Conservation (phyloP, 2,113 vertebrate genomes). For the Nyctibius bracteatus region DNA sequence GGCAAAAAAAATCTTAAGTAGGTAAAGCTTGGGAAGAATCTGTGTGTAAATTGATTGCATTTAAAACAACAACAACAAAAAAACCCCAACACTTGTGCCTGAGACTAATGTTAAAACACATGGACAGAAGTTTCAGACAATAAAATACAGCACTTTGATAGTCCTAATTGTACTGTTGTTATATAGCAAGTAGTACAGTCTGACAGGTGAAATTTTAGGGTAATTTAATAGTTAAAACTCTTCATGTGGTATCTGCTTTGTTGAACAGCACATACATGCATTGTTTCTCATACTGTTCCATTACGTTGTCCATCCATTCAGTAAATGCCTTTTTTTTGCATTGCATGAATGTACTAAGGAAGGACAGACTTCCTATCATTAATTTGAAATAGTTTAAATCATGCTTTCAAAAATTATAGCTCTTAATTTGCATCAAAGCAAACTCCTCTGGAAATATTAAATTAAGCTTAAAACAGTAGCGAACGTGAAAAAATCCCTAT, state of each 20-base stretch:
- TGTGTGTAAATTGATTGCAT: background rate
- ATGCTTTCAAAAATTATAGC: constrained; percentile 33
- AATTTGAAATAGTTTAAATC: background rate
- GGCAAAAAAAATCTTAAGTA: background rate
- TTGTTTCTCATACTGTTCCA: constrained; percentile 63
- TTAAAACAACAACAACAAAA: background rate
- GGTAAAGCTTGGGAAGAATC: background rate
- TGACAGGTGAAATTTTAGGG: background rate
- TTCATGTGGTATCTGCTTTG: constrained; percentile 50
- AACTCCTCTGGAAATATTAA: no score
- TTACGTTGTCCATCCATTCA: constrained; percentile 66
- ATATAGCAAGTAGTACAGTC: background rate
- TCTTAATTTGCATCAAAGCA: background rate
- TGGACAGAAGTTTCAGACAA: background rate
- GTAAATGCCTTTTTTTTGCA: constrained; percentile 55
- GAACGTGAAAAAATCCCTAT: background rate
- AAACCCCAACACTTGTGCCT: background rate
- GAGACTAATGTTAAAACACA: background rate
- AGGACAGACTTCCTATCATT: background rate
- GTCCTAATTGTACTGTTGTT: background rate
- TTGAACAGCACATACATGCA: constrained; percentile 38
- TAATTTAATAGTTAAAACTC: background rate
- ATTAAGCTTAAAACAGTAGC: no score
- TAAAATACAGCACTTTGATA: background rate
- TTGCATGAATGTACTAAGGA: constrained; percentile 24